Base-by-base conservation (phyloP, 2,113 vertebrate genomes). In the Patagioenas fasciata region DNA sequence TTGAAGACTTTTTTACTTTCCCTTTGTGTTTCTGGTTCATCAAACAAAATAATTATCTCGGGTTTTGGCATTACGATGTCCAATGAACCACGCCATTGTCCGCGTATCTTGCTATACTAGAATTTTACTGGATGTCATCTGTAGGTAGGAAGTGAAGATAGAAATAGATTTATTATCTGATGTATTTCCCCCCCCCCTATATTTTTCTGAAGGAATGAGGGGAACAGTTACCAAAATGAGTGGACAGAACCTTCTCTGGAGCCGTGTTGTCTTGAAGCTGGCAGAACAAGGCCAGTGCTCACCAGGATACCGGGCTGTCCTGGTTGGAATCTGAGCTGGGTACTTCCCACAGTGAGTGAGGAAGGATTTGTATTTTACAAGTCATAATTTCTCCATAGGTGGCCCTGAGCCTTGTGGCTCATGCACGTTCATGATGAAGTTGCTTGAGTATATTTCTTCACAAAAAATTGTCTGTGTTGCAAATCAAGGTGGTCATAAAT, bases 51-150 rank as follows among this genome's bases (percentile, higher is more conserved):
- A 56, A 83, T 8, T 53, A 25, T 24, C 58, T 44, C 0, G 0
- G 32, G 23, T 36, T 86, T 54, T 44, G n/a, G 19, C 23, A 1
- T 62, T 57, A 12, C 47, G 20, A 1, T 16, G 54, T 54, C 19
- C 25, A 69, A 54, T 4, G 51, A 57, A 5, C 60, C 11, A 0
- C n/a, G 42, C 47, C 3, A 0, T 34, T 34, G 26, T n/a, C 65
- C 47, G 1, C 47, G 75, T 25, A 32, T 84, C 60, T 69, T 74
- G 72, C 65, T 29, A 2, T 20, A 53, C 36, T 40, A 10, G 50
- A 20, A 4, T 40, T 17, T 44, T 56, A 13, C 8, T 53, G 50
- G 32, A 6, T 80, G 40, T 50, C 71, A 61, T n/a, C 44, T 77
- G 71, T 42, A 50, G 69, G 18, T 50, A 25, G 50, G 53, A 40